phyloP scores from a whole-genome alignment of 2,797 vertebrate genomes.

The Macropodus opercularis region DNA sequence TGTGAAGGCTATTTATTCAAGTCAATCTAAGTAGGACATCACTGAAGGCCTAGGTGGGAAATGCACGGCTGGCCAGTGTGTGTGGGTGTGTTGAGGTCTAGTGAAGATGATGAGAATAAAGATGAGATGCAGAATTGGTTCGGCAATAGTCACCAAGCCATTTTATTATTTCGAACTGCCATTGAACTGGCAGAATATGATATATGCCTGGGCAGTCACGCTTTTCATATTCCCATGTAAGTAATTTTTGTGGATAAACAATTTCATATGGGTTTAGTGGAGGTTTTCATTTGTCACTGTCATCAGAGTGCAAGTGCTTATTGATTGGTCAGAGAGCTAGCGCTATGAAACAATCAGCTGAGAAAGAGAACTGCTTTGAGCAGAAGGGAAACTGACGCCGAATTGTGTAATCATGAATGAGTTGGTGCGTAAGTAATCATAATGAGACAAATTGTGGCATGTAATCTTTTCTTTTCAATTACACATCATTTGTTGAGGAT shows the following conservation, averaged over 20 bases:
- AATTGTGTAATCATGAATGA: constrained; percentile 61
- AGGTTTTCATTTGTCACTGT: constrained; percentile 83
- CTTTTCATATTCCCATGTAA: constrained; percentile 77
- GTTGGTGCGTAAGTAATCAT: constrained; percentile 53
- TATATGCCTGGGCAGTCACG: constrained; percentile 64
- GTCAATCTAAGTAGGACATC: too few relatives aligned
- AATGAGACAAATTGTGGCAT: constrained; percentile 51
- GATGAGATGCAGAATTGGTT: constrained; percentile 3
- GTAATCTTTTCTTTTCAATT: constrained; percentile 60
- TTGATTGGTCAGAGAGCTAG: constrained; percentile 77
- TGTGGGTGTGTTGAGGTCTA: background rate
- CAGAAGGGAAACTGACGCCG: constrained; percentile 53
- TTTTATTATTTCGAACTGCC: constrained; percentile 51
- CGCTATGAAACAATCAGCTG: constrained; percentile 72
- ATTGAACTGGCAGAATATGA: constrained; percentile 54
- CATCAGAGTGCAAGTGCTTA: constrained; percentile 79
- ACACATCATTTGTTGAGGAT: constrained; percentile 42
- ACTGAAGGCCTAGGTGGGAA: too few relatives aligned
- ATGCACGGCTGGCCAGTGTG: too few relatives aligned
- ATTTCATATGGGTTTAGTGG: constrained; percentile 70
- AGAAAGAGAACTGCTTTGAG: constrained; percentile 72
- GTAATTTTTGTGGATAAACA: constrained; percentile 80
- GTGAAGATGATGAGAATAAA: constrained; percentile 17
- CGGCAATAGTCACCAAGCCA: constrained; percentile 29
- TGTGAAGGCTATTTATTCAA: too few relatives aligned